Evolutionary conservation across 2,113 vertebrate species (phyloP), one percentile per base, ranked within the genome.

Genomic region (Oncorhynchus clarkii): DNA sequence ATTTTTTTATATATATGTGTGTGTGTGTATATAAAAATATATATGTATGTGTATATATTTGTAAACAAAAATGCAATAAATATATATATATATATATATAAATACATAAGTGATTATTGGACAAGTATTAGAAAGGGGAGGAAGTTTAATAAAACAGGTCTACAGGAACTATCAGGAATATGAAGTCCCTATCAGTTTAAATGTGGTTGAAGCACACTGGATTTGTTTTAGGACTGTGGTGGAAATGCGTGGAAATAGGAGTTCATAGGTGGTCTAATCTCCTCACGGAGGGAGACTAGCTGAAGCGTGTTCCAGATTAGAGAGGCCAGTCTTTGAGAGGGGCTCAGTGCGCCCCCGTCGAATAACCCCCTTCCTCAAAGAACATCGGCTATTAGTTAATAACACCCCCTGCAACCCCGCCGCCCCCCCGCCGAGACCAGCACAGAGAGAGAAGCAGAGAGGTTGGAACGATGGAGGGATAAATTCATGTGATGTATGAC

Each of bases 341-440:
- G 82, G 82, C 88, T 80, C 78, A 87, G 79, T 78, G 75, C 71
- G 80, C 80, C 74, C 80, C 76, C 78, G 85, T 84, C 77, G 74
- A 76, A 83, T 77, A 59, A 83, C 64, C 71, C 76, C 77, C 78
- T 85, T 77, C 59, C 85, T 88, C 86, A 89, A 89, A 87, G 78
- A 81, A 80, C 76, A 77, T 62, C 72, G 76, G 80, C 85, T 82
- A 87, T 89, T 89, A 88, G 88, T 88, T 91, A 89, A 90, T 88
- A 88, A 85, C 80, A 73, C 87, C 79, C 26, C 26, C 26, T 26
- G 26, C 26, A 26, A 26, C 26, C 26, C 22, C 22, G 1, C 22
- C 22, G n/a, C 26, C 26, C 75, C 79, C 79, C 79, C 59, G 73
- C 71, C 16, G 84, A 73, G 84, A 80, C 70, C 72, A 73, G 84